A percentile compares a stretch with the other conserved stretches of the same genome.
Evolutionary conservation across 1,140 invertebrate species (phyloP).

Genomic region (Leptopilina boulardi): DNA sequence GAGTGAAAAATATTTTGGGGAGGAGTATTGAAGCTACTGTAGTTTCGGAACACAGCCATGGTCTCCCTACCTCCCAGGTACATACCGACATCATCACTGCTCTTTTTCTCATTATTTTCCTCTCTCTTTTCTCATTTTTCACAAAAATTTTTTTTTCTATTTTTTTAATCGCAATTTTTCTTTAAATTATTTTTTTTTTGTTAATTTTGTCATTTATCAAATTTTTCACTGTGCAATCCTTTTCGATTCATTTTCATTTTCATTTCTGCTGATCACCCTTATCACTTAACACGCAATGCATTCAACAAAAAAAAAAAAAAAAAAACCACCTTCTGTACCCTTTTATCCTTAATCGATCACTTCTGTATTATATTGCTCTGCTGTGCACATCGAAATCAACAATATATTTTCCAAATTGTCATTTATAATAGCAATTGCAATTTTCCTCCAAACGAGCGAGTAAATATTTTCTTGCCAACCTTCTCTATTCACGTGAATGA

Average conservation of each 20-base stretch:
- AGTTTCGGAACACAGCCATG: constrained; percentile 82
- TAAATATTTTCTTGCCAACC: neutral
- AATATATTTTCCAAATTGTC: constrained; percentile 63
- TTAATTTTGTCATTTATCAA: constrained; percentile 1
- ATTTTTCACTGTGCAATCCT: constrained; percentile 44
- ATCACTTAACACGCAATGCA: constrained; percentile 54
- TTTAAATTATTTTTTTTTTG: constrained; percentile 35
- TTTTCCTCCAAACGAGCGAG: neutral
- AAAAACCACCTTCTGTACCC: constrained; percentile 49
- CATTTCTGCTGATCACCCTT: constrained; percentile 43
- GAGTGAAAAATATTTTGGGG: constrained; percentile 68
- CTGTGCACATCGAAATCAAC: constrained; percentile 70
- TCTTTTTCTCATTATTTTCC: constrained; percentile 64
- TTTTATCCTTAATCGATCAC: constrained; percentile 56
- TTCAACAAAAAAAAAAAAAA: too few species aligned
- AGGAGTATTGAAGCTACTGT: constrained; percentile 76
- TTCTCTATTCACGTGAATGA: neutral
- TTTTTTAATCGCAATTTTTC: constrained; percentile 39
- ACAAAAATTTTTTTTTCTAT: too few species aligned
- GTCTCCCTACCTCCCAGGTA: constrained; percentile 81
- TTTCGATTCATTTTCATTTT: constrained; percentile 48
- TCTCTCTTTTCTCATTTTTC: constrained; percentile 46
- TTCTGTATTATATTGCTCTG: constrained; percentile 58
- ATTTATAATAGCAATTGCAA: constrained; percentile 45
- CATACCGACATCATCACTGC: constrained; percentile 73